Conservation (phyloP, 2,797 vertebrate genomes). For the Fratercula arctica region DNA sequence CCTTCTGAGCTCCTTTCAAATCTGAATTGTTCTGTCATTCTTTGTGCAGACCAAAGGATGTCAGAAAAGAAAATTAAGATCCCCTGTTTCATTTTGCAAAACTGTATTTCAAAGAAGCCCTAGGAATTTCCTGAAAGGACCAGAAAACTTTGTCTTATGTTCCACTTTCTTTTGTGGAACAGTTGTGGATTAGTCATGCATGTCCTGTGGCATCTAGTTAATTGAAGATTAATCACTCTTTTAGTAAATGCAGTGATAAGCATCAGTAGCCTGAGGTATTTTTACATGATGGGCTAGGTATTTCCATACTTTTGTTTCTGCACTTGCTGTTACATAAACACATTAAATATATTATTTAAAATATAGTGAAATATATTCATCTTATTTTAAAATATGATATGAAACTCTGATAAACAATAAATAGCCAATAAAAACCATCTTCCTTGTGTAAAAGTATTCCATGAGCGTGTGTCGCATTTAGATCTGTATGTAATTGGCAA, state of each 20-base stretch:
- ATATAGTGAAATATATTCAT: neutral
- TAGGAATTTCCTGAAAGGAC: neutral
- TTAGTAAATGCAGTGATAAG: neutral
- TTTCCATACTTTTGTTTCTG: neutral
- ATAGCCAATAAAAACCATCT: neutral
- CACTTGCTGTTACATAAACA: neutral
- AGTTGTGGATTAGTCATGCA: neutral
- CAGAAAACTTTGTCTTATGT: neutral
- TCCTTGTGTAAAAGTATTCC: neutral
- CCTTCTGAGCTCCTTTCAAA: neutral
- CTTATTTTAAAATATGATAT: neutral
- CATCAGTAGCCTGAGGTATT: neutral
- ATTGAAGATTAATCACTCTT: neutral
- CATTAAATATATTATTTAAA: neutral
- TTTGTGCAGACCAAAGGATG: neutral
- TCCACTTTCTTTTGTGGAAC: neutral
- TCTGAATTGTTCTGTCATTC: neutral
- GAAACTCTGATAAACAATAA: neutral
- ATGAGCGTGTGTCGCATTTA: too few species aligned
- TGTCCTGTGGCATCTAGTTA: neutral
- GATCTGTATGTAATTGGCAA: neutral
- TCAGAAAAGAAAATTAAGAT: neutral
- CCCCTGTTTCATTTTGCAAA: neutral
- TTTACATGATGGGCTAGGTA: neutral
- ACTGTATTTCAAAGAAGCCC: neutral